Conservation (phyloP, 1,140 invertebrate species). For the Cephus cinctus region DNA sequence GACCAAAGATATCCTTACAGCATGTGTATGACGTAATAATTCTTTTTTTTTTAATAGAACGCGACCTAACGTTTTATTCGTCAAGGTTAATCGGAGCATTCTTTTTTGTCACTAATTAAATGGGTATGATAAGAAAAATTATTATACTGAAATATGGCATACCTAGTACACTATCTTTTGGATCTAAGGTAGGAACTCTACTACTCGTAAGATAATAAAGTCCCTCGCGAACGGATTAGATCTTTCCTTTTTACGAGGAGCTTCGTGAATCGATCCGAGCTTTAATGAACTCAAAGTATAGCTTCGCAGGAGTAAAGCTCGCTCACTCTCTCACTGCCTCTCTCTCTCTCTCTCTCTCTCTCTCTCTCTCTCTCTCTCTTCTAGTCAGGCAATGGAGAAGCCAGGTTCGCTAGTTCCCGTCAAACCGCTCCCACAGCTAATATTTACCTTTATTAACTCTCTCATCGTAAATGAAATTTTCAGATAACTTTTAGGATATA, state of each 20-base stretch:
- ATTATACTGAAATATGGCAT: too few species aligned
- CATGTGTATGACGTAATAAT: too few species aligned
- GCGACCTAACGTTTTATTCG: too few species aligned
- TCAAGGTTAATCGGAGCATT: too few species aligned
- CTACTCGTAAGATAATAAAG: slow-evolving; percentile 25
- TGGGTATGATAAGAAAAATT: too few species aligned
- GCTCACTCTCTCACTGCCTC: slow-evolving; percentile 5
- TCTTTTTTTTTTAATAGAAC: too few species aligned
- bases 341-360: slow-evolving; percentile 31
- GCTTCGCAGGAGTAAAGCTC: slow-evolving; percentile 29
- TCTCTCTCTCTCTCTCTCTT: slow-evolving; percentile 19
- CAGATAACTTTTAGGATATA: slow-evolving; percentile 55
- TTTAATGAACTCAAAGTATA: slow-evolving; percentile 41
- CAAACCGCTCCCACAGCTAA: slow-evolving; percentile 52
- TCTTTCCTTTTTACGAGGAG: slow-evolving; percentile 27
- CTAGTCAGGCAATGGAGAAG: slow-evolving; percentile 24
- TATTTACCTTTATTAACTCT: slow-evolving; percentile 58
- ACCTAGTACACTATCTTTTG: too few species aligned
- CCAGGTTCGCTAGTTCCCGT: slow-evolving; percentile 31
- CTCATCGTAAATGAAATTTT: slow-evolving; percentile 56
- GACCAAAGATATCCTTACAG: too few species aligned
- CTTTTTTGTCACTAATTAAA: too few species aligned
- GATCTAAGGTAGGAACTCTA: too few species aligned
- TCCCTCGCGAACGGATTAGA: slow-evolving; percentile 24
- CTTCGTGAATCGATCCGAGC: slow-evolving; percentile 30